phyloP scores from a whole-genome alignment of 2,797 vertebrate species.

The Yasuhikotakia modesta region DNA sequence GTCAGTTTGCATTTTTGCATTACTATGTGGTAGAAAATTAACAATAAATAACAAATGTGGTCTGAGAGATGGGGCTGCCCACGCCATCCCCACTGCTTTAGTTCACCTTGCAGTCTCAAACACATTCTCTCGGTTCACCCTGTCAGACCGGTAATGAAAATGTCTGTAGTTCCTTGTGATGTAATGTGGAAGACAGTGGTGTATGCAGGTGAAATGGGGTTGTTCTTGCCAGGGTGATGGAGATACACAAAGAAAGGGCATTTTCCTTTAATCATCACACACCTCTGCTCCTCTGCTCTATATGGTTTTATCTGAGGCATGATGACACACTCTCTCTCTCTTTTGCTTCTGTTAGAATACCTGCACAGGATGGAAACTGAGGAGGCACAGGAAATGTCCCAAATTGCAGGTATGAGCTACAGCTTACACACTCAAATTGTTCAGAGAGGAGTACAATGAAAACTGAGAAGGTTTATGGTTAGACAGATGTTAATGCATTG shows the following conservation, averaged over 20 bases:
- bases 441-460: neutral
- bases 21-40: constrained; percentile 99
- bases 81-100: constrained; percentile 34
- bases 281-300: constrained; percentile 71
- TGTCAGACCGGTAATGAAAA: constrained; percentile 83
- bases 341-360: constrained; percentile 77
- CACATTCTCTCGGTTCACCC: constrained; percentile 57
- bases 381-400: constrained; percentile 95
- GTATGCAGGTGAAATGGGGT: constrained; percentile 82
- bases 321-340: constrained; percentile 77
- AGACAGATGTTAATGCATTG: neutral
- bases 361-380: constrained; percentile 97
- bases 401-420: constrained; percentile 86
- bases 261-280: constrained; percentile 67
- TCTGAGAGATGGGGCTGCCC: constrained; percentile 72
- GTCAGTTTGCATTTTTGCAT: constrained; percentile 99
- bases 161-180: constrained; percentile 98
- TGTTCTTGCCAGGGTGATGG: constrained; percentile 77
- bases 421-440: constrained; percentile 25
- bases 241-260: constrained; percentile 77
- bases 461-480: neutral
- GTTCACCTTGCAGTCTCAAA: constrained; percentile 59
- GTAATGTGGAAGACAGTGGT: constrained; percentile 88
- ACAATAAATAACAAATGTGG: constrained; percentile 99
- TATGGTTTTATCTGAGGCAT: constrained; percentile 77